A percentile compares a stretch with the other conserved stretches of the same genome.
Evolutionary conservation across 2,888 invertebrate species (phyloP).

Genomic region (Perizoma affinitatum): DNA sequence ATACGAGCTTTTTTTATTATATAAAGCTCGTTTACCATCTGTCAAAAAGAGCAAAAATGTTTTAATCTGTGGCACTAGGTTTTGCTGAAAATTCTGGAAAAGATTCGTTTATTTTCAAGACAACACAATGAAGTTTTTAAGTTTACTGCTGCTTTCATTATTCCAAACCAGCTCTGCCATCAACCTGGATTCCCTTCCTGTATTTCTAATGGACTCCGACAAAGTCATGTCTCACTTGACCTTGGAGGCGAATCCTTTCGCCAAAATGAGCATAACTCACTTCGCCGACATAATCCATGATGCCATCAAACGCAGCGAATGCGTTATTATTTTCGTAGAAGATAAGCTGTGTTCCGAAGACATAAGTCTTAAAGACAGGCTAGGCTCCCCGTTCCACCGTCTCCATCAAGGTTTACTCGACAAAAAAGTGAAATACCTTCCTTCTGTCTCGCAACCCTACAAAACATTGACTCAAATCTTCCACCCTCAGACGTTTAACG

Average conservation of each 20-base stretch:
- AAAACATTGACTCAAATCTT: constrained; percentile 47
- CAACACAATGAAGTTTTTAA: constrained; percentile 13
- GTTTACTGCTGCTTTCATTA: constrained; percentile 17
- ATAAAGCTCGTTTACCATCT: too few relatives aligned
- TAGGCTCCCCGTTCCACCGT: constrained; percentile 55
- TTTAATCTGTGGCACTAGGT: too few relatives aligned
- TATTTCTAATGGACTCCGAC: constrained; percentile 58
- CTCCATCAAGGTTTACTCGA: constrained; percentile 46
- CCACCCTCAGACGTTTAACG: constrained; percentile 43
- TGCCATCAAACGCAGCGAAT: constrained; percentile 43
- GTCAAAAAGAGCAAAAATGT: too few relatives aligned
- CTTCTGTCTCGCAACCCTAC: constrained; percentile 57
- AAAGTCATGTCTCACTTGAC: constrained; percentile 41
- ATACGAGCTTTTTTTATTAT: too few relatives aligned
- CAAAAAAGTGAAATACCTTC: constrained; percentile 56
- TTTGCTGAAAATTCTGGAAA: too few relatives aligned
- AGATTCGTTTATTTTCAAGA: neutral
- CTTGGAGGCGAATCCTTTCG: constrained; percentile 55
- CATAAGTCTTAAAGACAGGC: constrained; percentile 51
- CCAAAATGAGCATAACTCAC: constrained; percentile 38
- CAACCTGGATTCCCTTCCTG: constrained; percentile 47
- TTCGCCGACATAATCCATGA: constrained; percentile 55
- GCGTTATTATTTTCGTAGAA: constrained; percentile 62
- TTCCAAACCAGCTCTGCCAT: constrained; percentile 28
- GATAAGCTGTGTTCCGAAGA: constrained; percentile 61